These are phyloP conservation scores for Callospermophilus lateralis DNA, from an alignment of 2,113 vertebrate genomes.

Conservation along the genomic window DNA sequence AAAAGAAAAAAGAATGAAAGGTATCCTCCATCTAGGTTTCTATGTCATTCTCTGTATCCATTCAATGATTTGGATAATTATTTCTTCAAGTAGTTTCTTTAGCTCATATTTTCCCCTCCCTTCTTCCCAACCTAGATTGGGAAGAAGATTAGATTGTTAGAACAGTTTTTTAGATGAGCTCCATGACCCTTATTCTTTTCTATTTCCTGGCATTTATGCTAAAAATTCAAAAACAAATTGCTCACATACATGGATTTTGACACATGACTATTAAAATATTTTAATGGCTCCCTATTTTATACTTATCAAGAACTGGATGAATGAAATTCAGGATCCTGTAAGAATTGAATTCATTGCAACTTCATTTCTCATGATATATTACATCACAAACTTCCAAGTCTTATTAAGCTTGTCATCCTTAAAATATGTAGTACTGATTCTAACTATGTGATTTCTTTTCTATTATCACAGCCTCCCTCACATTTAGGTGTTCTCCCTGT, in stretches of 20 bases:
- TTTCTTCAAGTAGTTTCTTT: not conserved
- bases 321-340: conserved; percentile 28
- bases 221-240: not conserved
- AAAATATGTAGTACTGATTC: not conserved
- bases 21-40: not conserved
- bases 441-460: conserved; percentile 31
- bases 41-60: not conserved
- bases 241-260: not conserved
- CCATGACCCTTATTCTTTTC: not conserved
- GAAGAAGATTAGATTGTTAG: not conserved
- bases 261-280: not conserved
- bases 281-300: not conserved
- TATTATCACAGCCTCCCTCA: not conserved
- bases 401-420: not conserved
- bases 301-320: conserved; percentile 29
- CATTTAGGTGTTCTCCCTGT: not conserved
- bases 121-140: not conserved
- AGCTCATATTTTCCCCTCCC: not conserved
- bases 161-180: not conserved
- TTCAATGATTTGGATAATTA: not conserved
- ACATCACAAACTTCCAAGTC: not conserved
- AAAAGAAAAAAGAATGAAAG: not conserved
- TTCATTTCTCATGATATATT: not conserved
- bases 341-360: not conserved
- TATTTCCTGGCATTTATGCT: not conserved